phyloP scores from a whole-genome alignment of 2,113 vertebrate species.

The Corynorhinus townsendii region DNA sequence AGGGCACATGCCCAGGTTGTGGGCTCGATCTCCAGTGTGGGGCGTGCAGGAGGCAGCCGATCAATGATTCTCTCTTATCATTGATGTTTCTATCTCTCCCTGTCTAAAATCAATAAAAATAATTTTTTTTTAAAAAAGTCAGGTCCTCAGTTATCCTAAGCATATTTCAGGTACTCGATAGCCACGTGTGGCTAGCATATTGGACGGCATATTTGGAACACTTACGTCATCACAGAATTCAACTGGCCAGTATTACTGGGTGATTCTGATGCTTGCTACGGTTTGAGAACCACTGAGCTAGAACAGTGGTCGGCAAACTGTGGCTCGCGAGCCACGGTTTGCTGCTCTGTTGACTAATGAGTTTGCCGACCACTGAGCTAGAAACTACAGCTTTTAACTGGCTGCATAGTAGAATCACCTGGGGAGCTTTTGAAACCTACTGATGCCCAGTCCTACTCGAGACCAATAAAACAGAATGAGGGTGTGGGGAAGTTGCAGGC shows the following conservation, averaged over 20 bases:
- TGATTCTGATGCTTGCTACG: not conserved
- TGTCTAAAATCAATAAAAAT: no score
- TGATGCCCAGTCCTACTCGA: not conserved
- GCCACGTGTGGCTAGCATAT: not conserved
- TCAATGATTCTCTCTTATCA: no score
- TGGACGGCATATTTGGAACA: fast-evolving
- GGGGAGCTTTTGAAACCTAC: not conserved
- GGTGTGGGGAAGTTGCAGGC: not conserved
- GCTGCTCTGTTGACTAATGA: no score
- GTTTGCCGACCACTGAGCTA: not conserved
- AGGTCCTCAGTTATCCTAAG: not conserved
- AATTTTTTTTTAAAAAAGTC: not conserved
- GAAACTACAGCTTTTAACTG: not conserved
- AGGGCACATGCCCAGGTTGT: no score
- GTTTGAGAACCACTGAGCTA: not conserved
- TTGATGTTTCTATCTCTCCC: no score
- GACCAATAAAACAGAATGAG: not conserved
- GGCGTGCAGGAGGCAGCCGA: no score
- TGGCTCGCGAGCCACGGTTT: no score
- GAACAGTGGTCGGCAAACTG: not conserved
- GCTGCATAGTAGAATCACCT: not conserved
- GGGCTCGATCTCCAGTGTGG: no score
- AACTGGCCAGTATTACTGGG: fast-evolving
- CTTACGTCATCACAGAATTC: not conserved
- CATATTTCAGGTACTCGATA: not conserved